Percentiles rank a stretch among this genome's conserved stretches.
phyloP scores from a whole-genome alignment of 2,888 invertebrate species.

The Diabrotica balteata region DNA sequence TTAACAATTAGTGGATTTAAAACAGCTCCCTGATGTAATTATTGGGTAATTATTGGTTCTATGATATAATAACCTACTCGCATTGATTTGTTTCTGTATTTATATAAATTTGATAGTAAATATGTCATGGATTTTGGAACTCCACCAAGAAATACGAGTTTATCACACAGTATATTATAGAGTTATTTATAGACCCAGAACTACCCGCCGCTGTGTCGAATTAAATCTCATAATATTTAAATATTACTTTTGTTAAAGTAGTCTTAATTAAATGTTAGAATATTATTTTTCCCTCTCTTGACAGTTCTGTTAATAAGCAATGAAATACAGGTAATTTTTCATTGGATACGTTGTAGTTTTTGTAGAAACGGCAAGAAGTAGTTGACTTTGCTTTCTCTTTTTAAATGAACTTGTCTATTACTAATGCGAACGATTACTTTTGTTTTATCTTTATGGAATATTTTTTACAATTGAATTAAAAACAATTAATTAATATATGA shows the following conservation, averaged over 20 bases:
- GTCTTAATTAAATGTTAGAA: slow-evolving; percentile 18
- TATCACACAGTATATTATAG: too few species aligned
- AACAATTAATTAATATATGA: too few species aligned
- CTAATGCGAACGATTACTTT: slow-evolving; percentile 3
- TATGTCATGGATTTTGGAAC: too few species aligned
- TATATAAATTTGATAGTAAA: too few species aligned
- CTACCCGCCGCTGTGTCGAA: slow-evolving; percentile 2
- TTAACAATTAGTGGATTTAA: too few species aligned
- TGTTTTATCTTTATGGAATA: slow-evolving; percentile 7
- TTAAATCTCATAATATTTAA: slow-evolving; percentile 6
- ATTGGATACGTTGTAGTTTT: slow-evolving; percentile 9
- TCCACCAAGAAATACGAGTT: too few species aligned
- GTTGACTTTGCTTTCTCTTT: slow-evolving; percentile 22
- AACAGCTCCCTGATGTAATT: too few species aligned
- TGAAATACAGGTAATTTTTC: slow-evolving; percentile 14
- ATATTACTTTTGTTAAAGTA: slow-evolving; percentile 16
- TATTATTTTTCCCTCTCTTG: slow-evolving; percentile 6
- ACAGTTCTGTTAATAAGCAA: slow-evolving; percentile 13
- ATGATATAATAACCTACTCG: too few species aligned
- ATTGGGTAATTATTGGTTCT: too few species aligned
- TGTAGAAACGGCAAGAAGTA: slow-evolving; percentile 6
- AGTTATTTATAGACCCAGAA: too few species aligned
- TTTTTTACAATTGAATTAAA: too few species aligned
- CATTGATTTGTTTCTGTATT: too few species aligned
- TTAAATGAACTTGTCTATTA: slow-evolving; percentile 12